Percentiles rank a stretch among this genome's conserved stretches.
Conservation (phyloP, 2,113 vertebrate genomes). For the Uria aalge region DNA sequence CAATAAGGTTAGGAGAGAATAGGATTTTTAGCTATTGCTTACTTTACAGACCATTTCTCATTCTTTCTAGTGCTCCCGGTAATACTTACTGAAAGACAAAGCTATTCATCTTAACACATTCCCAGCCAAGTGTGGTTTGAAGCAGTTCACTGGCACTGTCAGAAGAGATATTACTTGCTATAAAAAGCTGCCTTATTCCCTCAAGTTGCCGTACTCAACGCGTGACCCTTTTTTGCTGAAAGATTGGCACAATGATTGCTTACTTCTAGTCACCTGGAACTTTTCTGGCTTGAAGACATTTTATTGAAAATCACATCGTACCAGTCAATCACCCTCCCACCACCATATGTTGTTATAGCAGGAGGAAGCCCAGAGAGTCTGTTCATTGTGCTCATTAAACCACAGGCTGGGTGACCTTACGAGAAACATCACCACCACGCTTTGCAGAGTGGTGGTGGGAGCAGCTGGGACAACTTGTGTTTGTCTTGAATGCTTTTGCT, state of each 20-base stretch:
- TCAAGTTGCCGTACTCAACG: conserved; percentile 28
- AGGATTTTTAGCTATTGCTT: conserved; percentile 30
- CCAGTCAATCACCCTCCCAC: conserved; percentile 61
- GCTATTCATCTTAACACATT: conserved; percentile 66
- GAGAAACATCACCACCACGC: background rate
- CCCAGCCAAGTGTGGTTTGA: conserved; percentile 58
- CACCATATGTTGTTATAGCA: conserved; percentile 30
- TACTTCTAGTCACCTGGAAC: conserved; percentile 68
- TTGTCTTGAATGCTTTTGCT: background rate
- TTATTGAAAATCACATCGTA: conserved; percentile 58
- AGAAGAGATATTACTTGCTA: conserved; percentile 73
- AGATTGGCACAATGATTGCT: conserved; percentile 50
- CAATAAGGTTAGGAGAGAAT: conserved; percentile 38
- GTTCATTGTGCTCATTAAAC: background rate
- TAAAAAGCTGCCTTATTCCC: conserved; percentile 65
- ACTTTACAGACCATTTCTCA: conserved; percentile 62
- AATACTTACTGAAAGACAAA: conserved; percentile 70
- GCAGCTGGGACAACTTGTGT: background rate
- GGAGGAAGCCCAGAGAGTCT: background rate
- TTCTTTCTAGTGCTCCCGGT: conserved; percentile 36
- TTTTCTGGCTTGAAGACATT: conserved; percentile 58
- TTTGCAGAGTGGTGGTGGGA: background rate
- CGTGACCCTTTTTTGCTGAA: conserved; percentile 57
- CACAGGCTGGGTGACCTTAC: background rate
- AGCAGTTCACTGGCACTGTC: conserved; percentile 68